Conservation (phyloP, 2,888 invertebrate species). For the Eledone cirrhosa region DNA sequence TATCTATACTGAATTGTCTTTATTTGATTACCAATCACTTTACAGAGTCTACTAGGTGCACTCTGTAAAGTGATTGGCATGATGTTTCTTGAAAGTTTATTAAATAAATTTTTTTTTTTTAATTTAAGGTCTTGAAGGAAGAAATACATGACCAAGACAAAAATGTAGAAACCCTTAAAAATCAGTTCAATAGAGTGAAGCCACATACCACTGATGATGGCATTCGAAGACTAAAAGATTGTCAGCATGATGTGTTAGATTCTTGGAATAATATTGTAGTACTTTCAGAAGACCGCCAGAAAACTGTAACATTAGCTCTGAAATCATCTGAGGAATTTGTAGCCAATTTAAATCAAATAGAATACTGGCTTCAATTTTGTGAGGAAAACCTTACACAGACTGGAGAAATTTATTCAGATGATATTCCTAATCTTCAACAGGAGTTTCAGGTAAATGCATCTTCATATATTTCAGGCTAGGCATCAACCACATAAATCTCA, state of each 20-base stretch:
- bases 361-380: slow-evolving; percentile 76
- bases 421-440: slow-evolving; percentile 79
- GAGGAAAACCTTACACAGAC: slow-evolving; percentile 72
- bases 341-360: slow-evolving; percentile 78
- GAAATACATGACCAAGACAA: neutral
- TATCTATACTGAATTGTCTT: too few relatives aligned
- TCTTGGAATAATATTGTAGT: slow-evolving; percentile 78
- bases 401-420: slow-evolving; percentile 83
- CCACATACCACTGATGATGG: neutral
- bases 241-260: slow-evolving; percentile 70
- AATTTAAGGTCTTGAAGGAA: slow-evolving; percentile 10
- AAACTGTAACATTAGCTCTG: slow-evolving; percentile 51
- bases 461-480: neutral
- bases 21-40: too few relatives aligned
- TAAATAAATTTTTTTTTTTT: neutral
- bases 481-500: neutral
- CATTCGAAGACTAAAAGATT: neutral
- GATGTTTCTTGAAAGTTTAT: neutral
- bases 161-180: neutral
- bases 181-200: neutral
- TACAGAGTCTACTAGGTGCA: too few relatives aligned
- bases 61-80: too few relatives aligned
- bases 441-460: slow-evolving; percentile 75
- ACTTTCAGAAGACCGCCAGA: slow-evolving; percentile 77
- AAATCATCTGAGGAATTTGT: slow-evolving; percentile 74